These are phyloP conservation scores for Cyclargus thomasi DNA, from an alignment of 1,140 invertebrate species.

Conservation along the genomic window DNA sequence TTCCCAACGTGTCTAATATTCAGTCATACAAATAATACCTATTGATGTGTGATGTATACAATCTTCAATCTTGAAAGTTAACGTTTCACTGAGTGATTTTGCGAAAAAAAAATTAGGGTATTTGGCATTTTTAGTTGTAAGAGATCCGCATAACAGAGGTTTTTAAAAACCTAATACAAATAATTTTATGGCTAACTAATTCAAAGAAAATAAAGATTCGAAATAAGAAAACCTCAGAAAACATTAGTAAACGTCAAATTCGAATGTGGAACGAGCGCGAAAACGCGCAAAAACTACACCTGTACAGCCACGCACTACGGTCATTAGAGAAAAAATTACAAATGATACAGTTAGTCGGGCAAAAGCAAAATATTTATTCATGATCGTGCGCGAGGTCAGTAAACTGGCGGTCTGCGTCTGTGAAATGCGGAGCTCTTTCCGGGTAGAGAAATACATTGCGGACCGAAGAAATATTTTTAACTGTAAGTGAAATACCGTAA, in stretches of 20 bases:
- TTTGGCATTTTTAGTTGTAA: too few relatives aligned
- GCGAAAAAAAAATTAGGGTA: too few relatives aligned
- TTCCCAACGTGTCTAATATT: constrained; percentile 56
- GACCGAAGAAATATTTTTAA: constrained; percentile 46
- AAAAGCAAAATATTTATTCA: constrained; percentile 25
- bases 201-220: neutral
- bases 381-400: constrained; percentile 32
- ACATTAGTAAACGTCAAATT: neutral
- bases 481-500: constrained; percentile 48
- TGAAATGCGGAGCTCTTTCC: constrained; percentile 27
- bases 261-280: neutral
- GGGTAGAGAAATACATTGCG: constrained; percentile 44
- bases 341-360: neutral
- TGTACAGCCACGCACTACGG: neutral
- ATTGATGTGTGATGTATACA: too few relatives aligned
- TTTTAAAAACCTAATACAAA: too few relatives aligned
- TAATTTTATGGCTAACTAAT: too few relatives aligned
- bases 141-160: too few relatives aligned
- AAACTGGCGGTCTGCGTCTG: constrained; percentile 29
- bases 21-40: constrained; percentile 5
- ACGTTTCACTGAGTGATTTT: too few relatives aligned
- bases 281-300: neutral
- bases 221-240: neutral
- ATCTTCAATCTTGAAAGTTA: too few relatives aligned
- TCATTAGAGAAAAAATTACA: constrained; percentile 1